These are phyloP conservation scores for Spilogale gracilis DNA, from an alignment of 2,113 vertebrate genomes.

Conservation along the genomic window DNA sequence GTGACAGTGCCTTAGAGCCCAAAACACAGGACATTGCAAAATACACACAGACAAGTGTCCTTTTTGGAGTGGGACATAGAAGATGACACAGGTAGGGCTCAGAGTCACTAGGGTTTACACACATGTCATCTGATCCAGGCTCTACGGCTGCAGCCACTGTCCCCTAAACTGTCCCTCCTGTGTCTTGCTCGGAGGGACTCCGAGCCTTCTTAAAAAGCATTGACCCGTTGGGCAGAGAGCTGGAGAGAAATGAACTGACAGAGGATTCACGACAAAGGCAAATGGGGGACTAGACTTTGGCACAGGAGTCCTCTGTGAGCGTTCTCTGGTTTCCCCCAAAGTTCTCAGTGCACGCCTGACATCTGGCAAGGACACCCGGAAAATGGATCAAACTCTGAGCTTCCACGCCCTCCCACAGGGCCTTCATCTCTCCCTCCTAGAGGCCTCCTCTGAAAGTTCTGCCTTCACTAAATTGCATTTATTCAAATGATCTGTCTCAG, in stretches of 20 bases:
- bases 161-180: neutral
- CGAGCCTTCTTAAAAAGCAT: neutral
- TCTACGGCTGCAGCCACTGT: neutral
- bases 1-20: neutral
- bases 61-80: neutral
- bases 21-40: neutral
- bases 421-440: slow-evolving; percentile 24
- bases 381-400: slow-evolving; percentile 10
- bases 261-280: neutral
- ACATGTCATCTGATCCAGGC: neutral
- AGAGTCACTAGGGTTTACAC: neutral
- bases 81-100: neutral
- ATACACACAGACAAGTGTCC: neutral
- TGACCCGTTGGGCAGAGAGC: neutral
- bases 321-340: slow-evolving; percentile 11
- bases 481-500: slow-evolving; percentile 78
- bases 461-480: slow-evolving; percentile 74
- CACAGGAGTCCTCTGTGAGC: neutral
- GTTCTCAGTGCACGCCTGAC: neutral
- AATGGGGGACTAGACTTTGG: neutral
- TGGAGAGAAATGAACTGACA: neutral
- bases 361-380: slow-evolving; percentile 9
- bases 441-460: slow-evolving; percentile 39
- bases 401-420: neutral
- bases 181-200: neutral